phyloP scores from a whole-genome alignment of 1,140 invertebrate species.

The Cepaea nemoralis region DNA sequence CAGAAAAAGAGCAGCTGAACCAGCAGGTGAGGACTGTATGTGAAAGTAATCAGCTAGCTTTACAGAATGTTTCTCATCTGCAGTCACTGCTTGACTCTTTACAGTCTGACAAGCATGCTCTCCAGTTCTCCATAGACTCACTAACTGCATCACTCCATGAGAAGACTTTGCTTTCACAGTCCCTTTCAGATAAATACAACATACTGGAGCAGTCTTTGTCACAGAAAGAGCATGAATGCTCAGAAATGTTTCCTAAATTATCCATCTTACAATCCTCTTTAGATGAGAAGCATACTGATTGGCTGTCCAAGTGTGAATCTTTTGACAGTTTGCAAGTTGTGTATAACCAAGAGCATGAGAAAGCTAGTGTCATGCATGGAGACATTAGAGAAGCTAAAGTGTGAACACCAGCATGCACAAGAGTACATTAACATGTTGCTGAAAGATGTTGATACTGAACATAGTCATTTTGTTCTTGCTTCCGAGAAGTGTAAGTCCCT shows the following conservation, averaged over 20 bases:
- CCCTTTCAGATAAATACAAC: conserved; percentile 45
- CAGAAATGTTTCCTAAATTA: conserved; percentile 16
- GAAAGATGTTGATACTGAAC: conserved; percentile 8
- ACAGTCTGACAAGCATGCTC: conserved; percentile 40
- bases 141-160: conserved; percentile 36
- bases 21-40: conserved; percentile 51
- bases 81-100: conserved; percentile 36
- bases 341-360: conserved; percentile 36
- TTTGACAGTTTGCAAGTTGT: conserved; percentile 32
- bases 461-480: not conserved
- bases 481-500: not conserved
- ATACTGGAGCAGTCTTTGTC: conserved; percentile 28
- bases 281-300: conserved; percentile 42
- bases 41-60: conserved; percentile 49
- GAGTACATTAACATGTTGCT: not conserved
- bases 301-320: conserved; percentile 32
- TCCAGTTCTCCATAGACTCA: conserved; percentile 38
- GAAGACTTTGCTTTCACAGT: conserved; percentile 39
- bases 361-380: not conserved
- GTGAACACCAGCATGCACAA: conserved; percentile 4
- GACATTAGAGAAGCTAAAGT: not conserved
- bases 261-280: conserved; percentile 25
- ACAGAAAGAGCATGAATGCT: conserved; percentile 10
- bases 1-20: conserved; percentile 36
- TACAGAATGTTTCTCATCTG: conserved; percentile 45